A percentile compares a stretch with the other conserved stretches of the same genome.
phyloP scores from a whole-genome alignment of 2,888 invertebrate species.

The Ormyrus pomaceus region DNA sequence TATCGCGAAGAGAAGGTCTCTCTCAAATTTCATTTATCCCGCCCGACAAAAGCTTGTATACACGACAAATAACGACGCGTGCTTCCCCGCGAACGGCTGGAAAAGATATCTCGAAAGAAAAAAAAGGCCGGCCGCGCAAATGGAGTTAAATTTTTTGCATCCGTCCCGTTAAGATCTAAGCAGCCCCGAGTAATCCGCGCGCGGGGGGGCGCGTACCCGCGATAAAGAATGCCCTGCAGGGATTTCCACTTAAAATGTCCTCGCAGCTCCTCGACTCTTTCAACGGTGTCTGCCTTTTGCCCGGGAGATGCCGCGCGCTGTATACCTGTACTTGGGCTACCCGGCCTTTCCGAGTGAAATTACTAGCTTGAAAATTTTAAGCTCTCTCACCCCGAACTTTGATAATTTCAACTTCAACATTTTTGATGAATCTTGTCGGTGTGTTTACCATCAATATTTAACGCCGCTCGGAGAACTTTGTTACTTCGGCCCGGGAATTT shows the following conservation, averaged over 20 bases:
- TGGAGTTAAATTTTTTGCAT: neutral
- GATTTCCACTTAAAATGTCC: slow-evolving; percentile 20
- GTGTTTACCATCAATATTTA: too few species aligned
- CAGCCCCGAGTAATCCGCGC: neutral
- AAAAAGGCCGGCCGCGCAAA: neutral
- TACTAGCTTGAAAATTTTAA: too few species aligned
- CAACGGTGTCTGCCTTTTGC: neutral
- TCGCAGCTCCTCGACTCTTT: slow-evolving; percentile 2
- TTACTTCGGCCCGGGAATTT: too few species aligned
- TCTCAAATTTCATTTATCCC: too few species aligned
- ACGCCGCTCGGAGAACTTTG: too few species aligned
- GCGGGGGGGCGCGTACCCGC: neutral
- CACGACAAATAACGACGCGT: too few species aligned
- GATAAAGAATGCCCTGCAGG: slow-evolving; percentile 1
- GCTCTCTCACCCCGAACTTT: neutral
- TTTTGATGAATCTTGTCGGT: neutral
- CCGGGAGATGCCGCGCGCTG: too few species aligned
- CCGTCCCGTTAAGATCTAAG: slow-evolving; percentile 9
- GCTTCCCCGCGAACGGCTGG: neutral
- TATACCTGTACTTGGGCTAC: too few species aligned
- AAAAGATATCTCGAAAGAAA: neutral
- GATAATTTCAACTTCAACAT: neutral
- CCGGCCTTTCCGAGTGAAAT: too few species aligned
- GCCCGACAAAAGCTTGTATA: too few species aligned
- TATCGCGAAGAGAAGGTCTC: too few species aligned